Percentiles rank a stretch among this genome's conserved stretches.
phyloP scores from a whole-genome alignment of 2,113 vertebrate species.

The Anoura caudifer region DNA sequence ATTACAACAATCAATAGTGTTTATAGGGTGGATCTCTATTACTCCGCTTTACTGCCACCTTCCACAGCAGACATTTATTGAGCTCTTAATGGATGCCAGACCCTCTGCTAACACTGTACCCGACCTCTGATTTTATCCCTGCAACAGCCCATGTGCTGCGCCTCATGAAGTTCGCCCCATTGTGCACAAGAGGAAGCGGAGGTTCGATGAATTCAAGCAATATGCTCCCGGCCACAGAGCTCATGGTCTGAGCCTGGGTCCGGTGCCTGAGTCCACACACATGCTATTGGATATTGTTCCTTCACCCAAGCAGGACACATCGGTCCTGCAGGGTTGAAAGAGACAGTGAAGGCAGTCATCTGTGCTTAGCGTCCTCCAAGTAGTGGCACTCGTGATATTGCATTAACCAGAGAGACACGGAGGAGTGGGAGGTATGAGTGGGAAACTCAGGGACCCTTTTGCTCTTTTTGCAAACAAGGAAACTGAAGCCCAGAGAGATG shows the following conservation, averaged over 20 bases:
- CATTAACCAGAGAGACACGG: not conserved
- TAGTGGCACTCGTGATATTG: not conserved
- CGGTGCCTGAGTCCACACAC: not conserved
- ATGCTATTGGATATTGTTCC: not conserved
- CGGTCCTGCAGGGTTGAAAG: not conserved
- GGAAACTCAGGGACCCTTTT: not conserved
- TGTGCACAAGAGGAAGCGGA: not conserved
- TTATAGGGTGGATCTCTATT: not conserved
- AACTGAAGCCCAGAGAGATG: not conserved
- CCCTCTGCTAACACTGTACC: not conserved
- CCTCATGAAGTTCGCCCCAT: not conserved
- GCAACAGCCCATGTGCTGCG: rapidly evolving
- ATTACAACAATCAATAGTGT: not conserved
- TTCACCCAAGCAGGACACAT: not conserved
- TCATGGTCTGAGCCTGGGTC: not conserved
- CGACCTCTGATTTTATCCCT: not conserved
- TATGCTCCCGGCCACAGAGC: not conserved
- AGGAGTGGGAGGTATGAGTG: not conserved
- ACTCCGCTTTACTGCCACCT: not conserved
- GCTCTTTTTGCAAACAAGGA: not conserved
- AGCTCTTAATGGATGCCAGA: not conserved
- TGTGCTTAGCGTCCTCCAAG: not conserved
- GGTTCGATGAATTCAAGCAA: not conserved
- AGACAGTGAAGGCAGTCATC: not conserved
- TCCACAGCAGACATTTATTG: not conserved